phyloP scores from a whole-genome alignment of 2,113 vertebrate species.

The Oxyura jamaicensis region DNA sequence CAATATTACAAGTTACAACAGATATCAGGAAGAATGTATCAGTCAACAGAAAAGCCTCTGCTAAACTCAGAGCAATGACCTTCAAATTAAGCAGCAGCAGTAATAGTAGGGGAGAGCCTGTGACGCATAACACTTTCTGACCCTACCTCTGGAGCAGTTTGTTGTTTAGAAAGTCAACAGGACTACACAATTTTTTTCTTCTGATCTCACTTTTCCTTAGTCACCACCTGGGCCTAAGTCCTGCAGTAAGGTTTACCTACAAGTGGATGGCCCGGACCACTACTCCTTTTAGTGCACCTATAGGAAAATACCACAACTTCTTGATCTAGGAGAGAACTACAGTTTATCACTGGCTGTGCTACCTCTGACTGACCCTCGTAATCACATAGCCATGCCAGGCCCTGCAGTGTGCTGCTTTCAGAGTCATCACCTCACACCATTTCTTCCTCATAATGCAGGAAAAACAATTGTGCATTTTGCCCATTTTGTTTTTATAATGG shows the following conservation, averaged over 20 bases:
- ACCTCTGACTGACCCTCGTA: background rate
- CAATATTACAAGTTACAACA: background rate
- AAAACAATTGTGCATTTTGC: background rate
- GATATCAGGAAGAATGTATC: background rate
- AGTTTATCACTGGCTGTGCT: background rate
- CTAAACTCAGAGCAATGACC: background rate
- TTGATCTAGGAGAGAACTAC: background rate
- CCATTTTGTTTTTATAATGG: background rate
- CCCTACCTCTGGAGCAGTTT: background rate
- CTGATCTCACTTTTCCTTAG: background rate
- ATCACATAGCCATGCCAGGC: fast-evolving
- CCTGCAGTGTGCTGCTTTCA: fast-evolving
- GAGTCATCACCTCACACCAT: background rate
- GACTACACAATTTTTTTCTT: background rate
- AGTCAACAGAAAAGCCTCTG: background rate
- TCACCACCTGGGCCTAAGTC: fast-evolving
- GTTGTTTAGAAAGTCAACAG: background rate
- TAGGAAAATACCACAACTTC: background rate
- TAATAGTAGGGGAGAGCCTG: background rate
- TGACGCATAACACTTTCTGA: fast-evolving
- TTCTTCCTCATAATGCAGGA: background rate
- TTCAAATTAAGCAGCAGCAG: background rate
- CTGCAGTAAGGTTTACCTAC: fast-evolving
- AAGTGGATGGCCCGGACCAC: background rate
- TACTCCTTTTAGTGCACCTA: fast-evolving